These are phyloP conservation scores for Cnemophilus loriae DNA, from an alignment of 2,113 vertebrate genomes.

Conservation along the genomic window DNA sequence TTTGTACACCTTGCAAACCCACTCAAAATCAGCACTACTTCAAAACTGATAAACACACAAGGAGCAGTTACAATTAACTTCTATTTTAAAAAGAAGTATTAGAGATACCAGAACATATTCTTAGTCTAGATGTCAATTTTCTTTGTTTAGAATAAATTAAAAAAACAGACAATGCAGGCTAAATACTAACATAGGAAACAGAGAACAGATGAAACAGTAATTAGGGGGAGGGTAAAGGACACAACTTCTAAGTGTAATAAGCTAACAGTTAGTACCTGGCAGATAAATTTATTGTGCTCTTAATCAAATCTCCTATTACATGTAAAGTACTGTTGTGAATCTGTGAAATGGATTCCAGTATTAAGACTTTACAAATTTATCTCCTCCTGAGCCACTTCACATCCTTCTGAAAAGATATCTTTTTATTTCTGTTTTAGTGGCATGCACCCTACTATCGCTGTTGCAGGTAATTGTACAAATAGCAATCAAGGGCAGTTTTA, in stretches of 20 bases:
- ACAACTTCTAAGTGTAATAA: not conserved
- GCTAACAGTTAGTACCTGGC: not conserved
- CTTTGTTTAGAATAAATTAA: not conserved
- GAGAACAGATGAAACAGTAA: not conserved
- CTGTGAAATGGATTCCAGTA: not conserved
- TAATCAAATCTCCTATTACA: not conserved
- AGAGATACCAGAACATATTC: not conserved
- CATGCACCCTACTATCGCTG: not conserved
- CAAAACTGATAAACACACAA: not conserved
- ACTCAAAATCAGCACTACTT: not conserved
- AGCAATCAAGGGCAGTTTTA: not conserved
- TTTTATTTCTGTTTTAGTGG: not conserved
- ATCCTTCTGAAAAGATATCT: not conserved
- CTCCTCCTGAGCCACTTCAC: not conserved
- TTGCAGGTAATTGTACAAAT: not conserved
- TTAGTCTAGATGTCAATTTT: not conserved
- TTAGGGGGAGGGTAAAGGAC: not conserved
- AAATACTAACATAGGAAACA: not conserved
- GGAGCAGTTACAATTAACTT: not conserved
- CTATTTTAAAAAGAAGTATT: not conserved
- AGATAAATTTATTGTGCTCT: not conserved
- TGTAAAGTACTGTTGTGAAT: not conserved
- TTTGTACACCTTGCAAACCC: not conserved
- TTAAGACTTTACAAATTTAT: not conserved
- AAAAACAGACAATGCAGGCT: not conserved